Conservation (phyloP, 2,888 invertebrate species). For the Pimpla rufipes region DNA sequence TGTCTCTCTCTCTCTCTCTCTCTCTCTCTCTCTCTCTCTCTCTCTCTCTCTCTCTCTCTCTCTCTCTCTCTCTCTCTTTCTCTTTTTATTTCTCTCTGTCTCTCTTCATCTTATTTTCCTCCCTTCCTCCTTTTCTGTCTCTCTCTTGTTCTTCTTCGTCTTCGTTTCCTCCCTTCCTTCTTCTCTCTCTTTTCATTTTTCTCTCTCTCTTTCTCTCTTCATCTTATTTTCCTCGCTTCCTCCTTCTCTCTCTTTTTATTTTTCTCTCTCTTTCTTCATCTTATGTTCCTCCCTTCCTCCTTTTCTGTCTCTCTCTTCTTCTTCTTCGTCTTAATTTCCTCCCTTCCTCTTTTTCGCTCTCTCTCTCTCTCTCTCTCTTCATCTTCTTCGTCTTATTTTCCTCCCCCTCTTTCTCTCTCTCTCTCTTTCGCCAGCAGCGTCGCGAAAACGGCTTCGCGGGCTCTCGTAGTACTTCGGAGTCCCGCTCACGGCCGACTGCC, state of each 20-base stretch:
- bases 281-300: background rate
- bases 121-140: no score
- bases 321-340: no score
- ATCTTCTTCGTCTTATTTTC: no score
- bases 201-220: slow-evolving; percentile 20
- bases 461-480: slow-evolving; percentile 76
- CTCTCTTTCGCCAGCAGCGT: slow-evolving; percentile 28
- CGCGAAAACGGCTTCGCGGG: slow-evolving; percentile 37
- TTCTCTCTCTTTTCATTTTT: slow-evolving; percentile 4
- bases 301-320: slow-evolving; percentile 5
- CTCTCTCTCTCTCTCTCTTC: no score
- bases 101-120: no score
- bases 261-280: background rate
- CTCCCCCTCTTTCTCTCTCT: slow-evolving; percentile 11
- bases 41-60: slow-evolving; percentile 14
- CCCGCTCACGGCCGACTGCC: slow-evolving; percentile 79
- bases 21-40: slow-evolving; percentile 12
- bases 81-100: no score
- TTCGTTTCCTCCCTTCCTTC: no score
- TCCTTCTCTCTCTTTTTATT: slow-evolving; percentile 35
- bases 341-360: slow-evolving; percentile 18
- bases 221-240: slow-evolving; percentile 12
- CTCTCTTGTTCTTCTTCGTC: background rate
- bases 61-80: slow-evolving; percentile 31
- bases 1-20: slow-evolving; percentile 33